Evolutionary conservation across 2,888 invertebrate species (phyloP).

Genomic region (Dryomyza anilis): DNA sequence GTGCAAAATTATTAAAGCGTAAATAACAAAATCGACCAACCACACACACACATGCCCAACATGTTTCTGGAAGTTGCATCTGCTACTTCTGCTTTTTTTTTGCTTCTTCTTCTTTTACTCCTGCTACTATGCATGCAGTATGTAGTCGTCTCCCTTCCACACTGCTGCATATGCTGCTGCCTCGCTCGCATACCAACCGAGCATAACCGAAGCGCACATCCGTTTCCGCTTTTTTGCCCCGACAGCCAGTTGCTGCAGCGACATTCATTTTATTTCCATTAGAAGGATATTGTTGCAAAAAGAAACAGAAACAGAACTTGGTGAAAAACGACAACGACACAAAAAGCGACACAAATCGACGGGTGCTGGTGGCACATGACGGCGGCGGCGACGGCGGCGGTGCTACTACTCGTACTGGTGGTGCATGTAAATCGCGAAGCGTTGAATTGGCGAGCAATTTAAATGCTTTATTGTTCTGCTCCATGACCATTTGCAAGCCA

Average conservation of each 20-base stretch:
- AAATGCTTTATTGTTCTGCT: conserved; percentile 40
- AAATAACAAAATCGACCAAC: conserved; percentile 14
- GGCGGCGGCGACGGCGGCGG: not conserved
- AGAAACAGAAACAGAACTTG: not conserved
- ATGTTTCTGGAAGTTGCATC: too few relatives aligned
- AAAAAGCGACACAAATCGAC: not conserved
- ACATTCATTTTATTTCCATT: conserved; percentile 31
- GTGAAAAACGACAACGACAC: not conserved
- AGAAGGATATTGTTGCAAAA: conserved; percentile 11
- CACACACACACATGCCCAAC: not conserved
- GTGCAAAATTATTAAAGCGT: conserved; percentile 21
- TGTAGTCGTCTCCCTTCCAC: too few relatives aligned
- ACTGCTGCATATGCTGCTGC: too few relatives aligned
- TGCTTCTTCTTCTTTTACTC: not conserved
- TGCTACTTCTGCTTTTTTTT: not conserved
- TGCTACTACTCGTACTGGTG: not conserved
- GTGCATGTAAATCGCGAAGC: conserved; percentile 27
- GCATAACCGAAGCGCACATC: conserved; percentile 4
- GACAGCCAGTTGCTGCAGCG: conserved; percentile 3
- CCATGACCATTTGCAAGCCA: not conserved
- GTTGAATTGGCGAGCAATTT: conserved; percentile 42
- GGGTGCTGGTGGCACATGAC: not conserved
- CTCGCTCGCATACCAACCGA: not conserved
- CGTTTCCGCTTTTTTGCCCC: conserved; percentile 12
- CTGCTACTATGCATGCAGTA: too few relatives aligned